phyloP scores from a whole-genome alignment of 2,888 invertebrate species.

The Cremastinae sp. region DNA sequence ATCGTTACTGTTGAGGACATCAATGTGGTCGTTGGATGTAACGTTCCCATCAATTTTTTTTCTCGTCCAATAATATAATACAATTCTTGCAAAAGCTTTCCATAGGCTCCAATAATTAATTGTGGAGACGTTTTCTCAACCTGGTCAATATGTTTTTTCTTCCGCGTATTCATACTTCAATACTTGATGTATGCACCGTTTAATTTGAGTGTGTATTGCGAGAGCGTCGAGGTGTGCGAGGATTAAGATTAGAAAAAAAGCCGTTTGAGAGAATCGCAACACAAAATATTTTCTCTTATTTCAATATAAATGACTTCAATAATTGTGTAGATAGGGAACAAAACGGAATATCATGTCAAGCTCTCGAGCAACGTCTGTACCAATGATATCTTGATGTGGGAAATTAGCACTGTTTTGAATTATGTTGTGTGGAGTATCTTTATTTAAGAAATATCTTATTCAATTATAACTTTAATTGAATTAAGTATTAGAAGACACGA shows the following conservation, averaged over 20 bases:
- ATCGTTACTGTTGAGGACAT: no score
- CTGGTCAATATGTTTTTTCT: constrained; percentile 7
- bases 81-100: background rate
- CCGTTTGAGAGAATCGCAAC: constrained; percentile 6
- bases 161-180: constrained; percentile 11
- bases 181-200: constrained; percentile 18
- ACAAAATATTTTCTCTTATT: constrained; percentile 12
- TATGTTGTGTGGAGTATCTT: constrained; percentile 35
- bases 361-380: constrained; percentile 13
- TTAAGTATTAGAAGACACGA: constrained; percentile 36
- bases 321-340: constrained; percentile 45
- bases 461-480: constrained; percentile 47
- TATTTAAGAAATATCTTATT: constrained; percentile 40
- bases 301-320: constrained; percentile 17
- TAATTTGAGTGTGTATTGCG: constrained; percentile 20
- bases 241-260: constrained; percentile 4
- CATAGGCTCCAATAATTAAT: background rate
- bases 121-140: constrained; percentile 4
- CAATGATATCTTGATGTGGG: constrained; percentile 15
- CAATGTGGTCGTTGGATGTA: no score
- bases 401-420: constrained; percentile 41
- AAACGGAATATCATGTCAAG: constrained; percentile 1
- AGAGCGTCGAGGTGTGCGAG: background rate
- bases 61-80: no score
- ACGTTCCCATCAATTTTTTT: no score